These are phyloP conservation scores for Batillaria attramentaria DNA, from an alignment of 1,140 invertebrate species.

Conservation along the genomic window DNA sequence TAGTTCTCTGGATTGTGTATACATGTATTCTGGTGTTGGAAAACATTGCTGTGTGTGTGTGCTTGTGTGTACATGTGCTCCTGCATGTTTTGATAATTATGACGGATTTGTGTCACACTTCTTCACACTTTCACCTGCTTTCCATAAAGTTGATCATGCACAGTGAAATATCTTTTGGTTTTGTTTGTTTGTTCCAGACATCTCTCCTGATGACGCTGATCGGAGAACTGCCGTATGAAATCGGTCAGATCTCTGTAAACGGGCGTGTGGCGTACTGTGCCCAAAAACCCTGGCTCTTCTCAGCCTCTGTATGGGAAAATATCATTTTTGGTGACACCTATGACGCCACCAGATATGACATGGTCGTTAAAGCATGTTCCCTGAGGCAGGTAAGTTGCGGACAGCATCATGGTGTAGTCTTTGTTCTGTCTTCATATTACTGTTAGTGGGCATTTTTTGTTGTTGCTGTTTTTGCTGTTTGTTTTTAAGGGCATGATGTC, in stretches of 20 bases:
- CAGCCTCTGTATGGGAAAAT: slow-evolving; percentile 81
- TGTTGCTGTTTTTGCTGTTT: no score
- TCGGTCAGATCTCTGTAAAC: slow-evolving; percentile 79
- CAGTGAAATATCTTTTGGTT: neutral
- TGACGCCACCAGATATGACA: slow-evolving; percentile 50
- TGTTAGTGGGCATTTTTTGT: neutral
- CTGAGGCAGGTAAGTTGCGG: slow-evolving; percentile 57
- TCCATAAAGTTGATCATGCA: neutral
- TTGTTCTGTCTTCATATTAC: no score
- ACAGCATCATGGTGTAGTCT: neutral
- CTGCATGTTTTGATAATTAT: no score
- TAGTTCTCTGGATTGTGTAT: no score
- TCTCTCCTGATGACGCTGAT: slow-evolving; percentile 86
- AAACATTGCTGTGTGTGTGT: no score
- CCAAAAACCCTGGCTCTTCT: slow-evolving; percentile 91
- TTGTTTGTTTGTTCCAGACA: slow-evolving; percentile 72
- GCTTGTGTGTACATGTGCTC: no score
- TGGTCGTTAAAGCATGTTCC: slow-evolving; percentile 58
- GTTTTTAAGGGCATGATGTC: no score
- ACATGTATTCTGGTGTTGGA: no score
- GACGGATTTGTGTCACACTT: no score
- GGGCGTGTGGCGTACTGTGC: slow-evolving; percentile 88
- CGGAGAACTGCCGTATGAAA: slow-evolving; percentile 81
- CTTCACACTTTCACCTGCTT: no score
- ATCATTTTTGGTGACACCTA: slow-evolving; percentile 82